A percentile compares a stretch with the other conserved stretches of the same genome.
Evolutionary conservation across 2,888 invertebrate species (phyloP).

Genomic region (Ernsta delagoae): DNA sequence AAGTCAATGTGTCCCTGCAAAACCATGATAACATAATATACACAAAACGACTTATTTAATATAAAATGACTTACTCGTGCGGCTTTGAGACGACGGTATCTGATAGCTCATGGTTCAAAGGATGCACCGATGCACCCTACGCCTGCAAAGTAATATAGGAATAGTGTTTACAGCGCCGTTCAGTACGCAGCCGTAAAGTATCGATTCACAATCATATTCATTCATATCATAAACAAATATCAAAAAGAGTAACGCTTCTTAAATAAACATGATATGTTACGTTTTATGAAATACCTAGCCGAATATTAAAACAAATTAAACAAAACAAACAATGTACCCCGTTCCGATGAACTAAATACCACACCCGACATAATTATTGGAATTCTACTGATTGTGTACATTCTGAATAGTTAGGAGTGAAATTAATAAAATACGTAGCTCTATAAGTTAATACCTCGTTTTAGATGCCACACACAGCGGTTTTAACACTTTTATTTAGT

Average conservation of each 20-base stretch:
- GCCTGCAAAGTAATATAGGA: conserved; percentile 80
- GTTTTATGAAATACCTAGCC: conserved; percentile 51
- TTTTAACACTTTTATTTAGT: conserved; percentile 49
- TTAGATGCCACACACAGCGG: conserved; percentile 54
- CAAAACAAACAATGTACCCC: conserved; percentile 74
- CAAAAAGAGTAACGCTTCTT: conserved; percentile 42
- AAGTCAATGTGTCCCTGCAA: conserved; percentile 24
- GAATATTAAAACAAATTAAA: conserved; percentile 55
- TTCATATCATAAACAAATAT: conserved; percentile 41
- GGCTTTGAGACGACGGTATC: conserved; percentile 91
- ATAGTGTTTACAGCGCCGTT: conserved; percentile 43
- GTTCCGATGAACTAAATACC: conserved; percentile 72
- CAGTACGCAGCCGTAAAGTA: conserved; percentile 56
- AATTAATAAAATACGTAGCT: conserved; percentile 10
- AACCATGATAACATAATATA: not conserved
- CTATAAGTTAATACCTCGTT: conserved; percentile 56
- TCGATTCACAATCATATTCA: conserved; percentile 54
- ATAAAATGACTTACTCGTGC: conserved; percentile 89
- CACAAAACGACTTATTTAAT: conserved; percentile 14
- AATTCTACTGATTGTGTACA: conserved; percentile 45
- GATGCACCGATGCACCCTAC: conserved; percentile 86
- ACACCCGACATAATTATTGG: conserved; percentile 67
- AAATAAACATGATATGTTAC: conserved; percentile 49
- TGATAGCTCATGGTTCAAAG: conserved; percentile 93
- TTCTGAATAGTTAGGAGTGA: not conserved